Base-by-base conservation (phyloP, 1,140 invertebrate species). In the Antheraea pernyi region DNA sequence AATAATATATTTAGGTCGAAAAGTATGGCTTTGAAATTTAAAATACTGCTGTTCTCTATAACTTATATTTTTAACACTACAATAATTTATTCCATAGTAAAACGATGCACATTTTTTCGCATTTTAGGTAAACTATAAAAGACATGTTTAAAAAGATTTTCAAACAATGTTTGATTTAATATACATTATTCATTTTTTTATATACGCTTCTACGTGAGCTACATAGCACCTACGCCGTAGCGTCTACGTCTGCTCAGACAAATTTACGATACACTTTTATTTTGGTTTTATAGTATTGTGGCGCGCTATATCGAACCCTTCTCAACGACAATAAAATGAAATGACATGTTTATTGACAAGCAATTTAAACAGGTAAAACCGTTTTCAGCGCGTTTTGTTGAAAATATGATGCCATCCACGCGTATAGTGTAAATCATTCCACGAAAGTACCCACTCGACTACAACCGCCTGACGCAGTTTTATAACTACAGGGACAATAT, bases 401-500 rank as follows among this genome's bases (percentile, higher is more conserved):
- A 75, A 66, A 74, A 76, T 69, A 71, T 75, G 71, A 71, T 69
- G 73, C 70, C 64, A 71, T 70, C 48, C 53, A 37, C 46, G 42
- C 22, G 69, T 59, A 62, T 73, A 69, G 46, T 53, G 46, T 53
- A 53, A 16, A 53, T 53, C 16, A 53, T 53, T 6, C 16, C 13
- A 53, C 13, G 46, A 53, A n/a, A 53, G 46, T 53, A 53, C 11
- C 13, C 16, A 53, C 46, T 53, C 5, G 11, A 53, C 16, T 13
- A 6, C 46, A 16, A 53, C 7, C 8, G 7, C 39, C 70, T 73
- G 72, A 78, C 75, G 69, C 77, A 80, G 77, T 84, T 87, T 86
- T 82, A 81, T 85, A 81, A 84, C 77, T 69, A 76, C 78, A 63
- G 80, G 79, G 78, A 88, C 84, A 88, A 90, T 84, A 72, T 79